Evolutionary conservation across 1,140 invertebrate genomes (phyloP), one percentile per base, ranked within the genome.

Genomic region (Bombus huntii): DNA sequence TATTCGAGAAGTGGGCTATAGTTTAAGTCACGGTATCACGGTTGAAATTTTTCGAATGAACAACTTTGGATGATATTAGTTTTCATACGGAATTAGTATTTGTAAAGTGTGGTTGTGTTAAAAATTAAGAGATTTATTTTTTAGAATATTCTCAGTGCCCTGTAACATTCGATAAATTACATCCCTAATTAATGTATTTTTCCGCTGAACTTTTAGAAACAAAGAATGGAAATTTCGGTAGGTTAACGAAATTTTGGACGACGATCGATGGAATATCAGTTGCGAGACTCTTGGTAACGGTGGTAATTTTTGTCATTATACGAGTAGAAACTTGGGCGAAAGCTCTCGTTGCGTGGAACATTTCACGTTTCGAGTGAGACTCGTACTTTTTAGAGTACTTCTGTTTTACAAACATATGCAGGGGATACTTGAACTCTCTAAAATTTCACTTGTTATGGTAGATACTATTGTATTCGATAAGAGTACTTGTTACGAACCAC

Each of bases 401-500:
- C 42, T 44, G 28, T 66, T 66, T 66, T 18, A n/a, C 12, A 66
- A 79, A 79, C 22, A 22, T 44, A 77, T 62, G 59, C 39, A 31
- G 8, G 39, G 31, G 9, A 28, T 39, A 34, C 76, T 79, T 47
- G 59, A 79, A 79, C 76, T 47, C 62, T 66, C 39, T 53, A 18
- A 44, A 79, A 79, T 66, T 79, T 79, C 39, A 79, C 59, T 44
- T 39, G n/a, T 66, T 42, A 65, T n/a, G 13, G 22, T 37, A n/a
- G 39, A 39, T 34, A 47, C 44, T 25, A 79, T 47, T 79, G 76
- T 66, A 28, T 28, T 62, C 57, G 76, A 44, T 39, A 47, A 79
- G 76, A 28, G 62, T 8, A 25, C 76, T 79, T 68, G 59, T 79
- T 77, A 77, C 75, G 75, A 77, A 62, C 59, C 39, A 79, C 76